Conservation (phyloP, 2,113 vertebrate genomes). For the Chlorodrepanis virens region DNA sequence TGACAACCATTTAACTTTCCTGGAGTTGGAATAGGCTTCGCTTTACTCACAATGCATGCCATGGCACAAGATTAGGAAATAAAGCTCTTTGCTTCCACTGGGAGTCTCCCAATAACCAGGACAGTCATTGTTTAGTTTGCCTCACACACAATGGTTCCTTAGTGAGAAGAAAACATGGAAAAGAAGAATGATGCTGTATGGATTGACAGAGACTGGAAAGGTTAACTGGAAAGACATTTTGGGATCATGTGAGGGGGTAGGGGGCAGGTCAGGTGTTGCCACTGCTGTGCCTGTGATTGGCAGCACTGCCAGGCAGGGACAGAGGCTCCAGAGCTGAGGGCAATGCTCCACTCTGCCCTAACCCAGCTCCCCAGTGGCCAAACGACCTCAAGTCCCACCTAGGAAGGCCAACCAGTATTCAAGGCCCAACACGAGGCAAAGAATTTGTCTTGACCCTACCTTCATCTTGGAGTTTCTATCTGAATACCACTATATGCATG, state of each 20-base stretch:
- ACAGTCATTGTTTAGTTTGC: not conserved
- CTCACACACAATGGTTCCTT: not conserved
- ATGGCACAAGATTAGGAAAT: accelerated
- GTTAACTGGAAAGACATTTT: not conserved
- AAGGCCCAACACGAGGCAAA: accelerated
- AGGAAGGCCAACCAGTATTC: not conserved
- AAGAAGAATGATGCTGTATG: not conserved
- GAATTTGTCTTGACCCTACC: not conserved
- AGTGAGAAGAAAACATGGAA: not conserved
- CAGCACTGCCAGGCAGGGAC: not conserved
- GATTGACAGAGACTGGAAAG: not conserved
- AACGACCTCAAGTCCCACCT: not conserved
- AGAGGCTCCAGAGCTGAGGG: not conserved
- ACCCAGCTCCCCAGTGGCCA: not conserved
- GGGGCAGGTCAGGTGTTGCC: not conserved
- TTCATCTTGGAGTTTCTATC: not conserved
- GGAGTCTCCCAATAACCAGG: not conserved
- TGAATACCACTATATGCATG: not conserved
- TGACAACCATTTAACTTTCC: not conserved
- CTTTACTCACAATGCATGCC: not conserved
- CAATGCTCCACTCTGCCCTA: not conserved
- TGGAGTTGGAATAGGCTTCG: not conserved
- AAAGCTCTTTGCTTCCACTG: not conserved
- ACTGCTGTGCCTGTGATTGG: not conserved
- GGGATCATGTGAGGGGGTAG: no score